Evolutionary conservation across 2,113 vertebrate species (phyloP).

Genomic region (Arothron firmamentum): DNA sequence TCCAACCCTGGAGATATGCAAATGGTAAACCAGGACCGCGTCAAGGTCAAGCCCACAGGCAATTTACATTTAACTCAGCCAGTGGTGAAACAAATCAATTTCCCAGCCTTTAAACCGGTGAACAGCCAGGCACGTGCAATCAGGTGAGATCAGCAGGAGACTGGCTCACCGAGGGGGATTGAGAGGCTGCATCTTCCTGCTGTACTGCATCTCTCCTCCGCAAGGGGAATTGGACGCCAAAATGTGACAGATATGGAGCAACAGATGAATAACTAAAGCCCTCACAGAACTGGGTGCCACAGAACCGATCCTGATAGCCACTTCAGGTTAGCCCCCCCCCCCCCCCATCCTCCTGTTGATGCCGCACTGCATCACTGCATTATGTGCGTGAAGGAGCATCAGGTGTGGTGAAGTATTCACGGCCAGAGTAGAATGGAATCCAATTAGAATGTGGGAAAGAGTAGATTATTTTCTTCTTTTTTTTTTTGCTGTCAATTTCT

Average conservation of each 20-base stretch:
- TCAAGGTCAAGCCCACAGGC: constrained; percentile 46
- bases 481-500: constrained; percentile 1
- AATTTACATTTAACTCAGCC: constrained; percentile 50
- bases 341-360: constrained; percentile 51
- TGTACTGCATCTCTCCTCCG: constrained; percentile 38
- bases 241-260: constrained; percentile 58
- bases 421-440: constrained; percentile 30
- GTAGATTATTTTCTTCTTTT: constrained; percentile 8
- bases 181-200: constrained; percentile 47
- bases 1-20: constrained; percentile 37
- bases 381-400: constrained; percentile 37
- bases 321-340: constrained; percentile 54
- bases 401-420: constrained; percentile 61
- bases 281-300: constrained; percentile 57
- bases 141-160: constrained; percentile 35
- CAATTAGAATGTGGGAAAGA: constrained; percentile 18
- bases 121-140: constrained; percentile 13
- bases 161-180: constrained; percentile 29
- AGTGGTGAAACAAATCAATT: constrained; percentile 56
- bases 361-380: constrained; percentile 38
- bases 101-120: constrained; percentile 21
- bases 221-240: constrained; percentile 36
- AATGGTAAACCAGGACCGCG: constrained; percentile 44
- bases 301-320: constrained; percentile 69
- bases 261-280: constrained; percentile 59